A percentile compares a stretch with the other conserved stretches of the same genome.
phyloP scores from a whole-genome alignment of 1,140 invertebrate species.

The Parapsyche elsis region DNA sequence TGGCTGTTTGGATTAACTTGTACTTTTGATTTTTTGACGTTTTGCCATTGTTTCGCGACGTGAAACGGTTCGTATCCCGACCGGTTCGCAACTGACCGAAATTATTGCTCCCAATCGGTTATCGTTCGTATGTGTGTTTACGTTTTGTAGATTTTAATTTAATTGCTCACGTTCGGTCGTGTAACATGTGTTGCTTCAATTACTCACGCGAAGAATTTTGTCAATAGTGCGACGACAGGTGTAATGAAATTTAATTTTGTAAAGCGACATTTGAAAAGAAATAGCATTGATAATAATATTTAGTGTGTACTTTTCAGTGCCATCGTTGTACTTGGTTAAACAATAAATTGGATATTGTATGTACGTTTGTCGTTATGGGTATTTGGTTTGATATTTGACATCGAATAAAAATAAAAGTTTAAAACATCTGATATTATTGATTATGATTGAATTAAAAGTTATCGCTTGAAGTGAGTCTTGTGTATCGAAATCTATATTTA shows the following conservation, averaged over 20 bases:
- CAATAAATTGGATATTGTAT: too few species aligned
- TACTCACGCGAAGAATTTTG: background rate
- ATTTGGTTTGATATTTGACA: too few species aligned
- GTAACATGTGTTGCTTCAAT: slow-evolving; percentile 30
- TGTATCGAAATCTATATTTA: too few species aligned
- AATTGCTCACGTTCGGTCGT: slow-evolving; percentile 37
- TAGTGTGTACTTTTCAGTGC: background rate
- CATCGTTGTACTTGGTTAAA: background rate
- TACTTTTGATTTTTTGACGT: too few species aligned
- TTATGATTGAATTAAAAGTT: too few species aligned
- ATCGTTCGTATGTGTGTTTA: slow-evolving; percentile 10
- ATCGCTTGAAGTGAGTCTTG: too few species aligned
- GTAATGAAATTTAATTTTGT: slow-evolving; percentile 7
- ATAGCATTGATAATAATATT: background rate
- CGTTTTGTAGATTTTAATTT: slow-evolving; percentile 35
- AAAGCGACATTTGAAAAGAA: background rate
- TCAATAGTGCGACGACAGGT: slow-evolving; percentile 11
- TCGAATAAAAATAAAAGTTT: too few species aligned
- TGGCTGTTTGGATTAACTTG: too few species aligned
- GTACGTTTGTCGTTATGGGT: too few species aligned
- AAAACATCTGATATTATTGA: too few species aligned
- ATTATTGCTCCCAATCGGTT: background rate
- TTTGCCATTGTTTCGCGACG: too few species aligned
- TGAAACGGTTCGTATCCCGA: background rate
- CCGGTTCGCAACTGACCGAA: too few species aligned